Evolutionary conservation across 2,888 invertebrate species (phyloP).

Genomic region (Caradrina kadenii): DNA sequence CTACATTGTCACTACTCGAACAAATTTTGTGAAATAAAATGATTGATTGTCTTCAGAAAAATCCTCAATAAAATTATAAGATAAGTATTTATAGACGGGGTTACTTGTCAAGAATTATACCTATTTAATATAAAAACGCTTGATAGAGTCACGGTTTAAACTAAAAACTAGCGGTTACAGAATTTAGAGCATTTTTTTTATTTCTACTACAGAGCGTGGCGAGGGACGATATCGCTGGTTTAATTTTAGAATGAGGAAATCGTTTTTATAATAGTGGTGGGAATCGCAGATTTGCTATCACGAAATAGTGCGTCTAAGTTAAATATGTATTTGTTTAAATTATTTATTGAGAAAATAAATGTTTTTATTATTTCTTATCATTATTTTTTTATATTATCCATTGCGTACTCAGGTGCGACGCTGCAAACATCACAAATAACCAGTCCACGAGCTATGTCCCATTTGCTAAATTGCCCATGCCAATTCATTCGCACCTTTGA

Average conservation of each 20-base stretch:
- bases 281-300: slow-evolving; percentile 11
- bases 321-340: no score
- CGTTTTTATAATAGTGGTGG: slow-evolving; percentile 43
- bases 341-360: no score
- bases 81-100: slow-evolving; percentile 34
- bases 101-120: slow-evolving; percentile 27
- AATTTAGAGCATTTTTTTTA: slow-evolving; percentile 61
- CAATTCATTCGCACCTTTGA: no score
- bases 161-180: slow-evolving; percentile 30
- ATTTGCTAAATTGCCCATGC: no score
- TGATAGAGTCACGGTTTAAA: slow-evolving; percentile 15
- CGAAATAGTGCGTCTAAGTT: neutral
- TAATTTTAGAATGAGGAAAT: slow-evolving; percentile 75
- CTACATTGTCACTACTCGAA: neutral
- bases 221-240: slow-evolving; percentile 71
- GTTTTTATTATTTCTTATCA: no score
- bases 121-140: slow-evolving; percentile 33
- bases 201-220: slow-evolving; percentile 71
- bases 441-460: no score
- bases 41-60: neutral
- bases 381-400: no score
- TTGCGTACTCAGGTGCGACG: no score
- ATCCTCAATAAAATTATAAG: slow-evolving; percentile 3
- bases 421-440: no score
- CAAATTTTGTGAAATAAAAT: neutral